A percentile compares a stretch with the other conserved stretches of the same genome.
phyloP scores from a whole-genome alignment of 2,797 vertebrate genomes.

The Choloepus didactylus region DNA sequence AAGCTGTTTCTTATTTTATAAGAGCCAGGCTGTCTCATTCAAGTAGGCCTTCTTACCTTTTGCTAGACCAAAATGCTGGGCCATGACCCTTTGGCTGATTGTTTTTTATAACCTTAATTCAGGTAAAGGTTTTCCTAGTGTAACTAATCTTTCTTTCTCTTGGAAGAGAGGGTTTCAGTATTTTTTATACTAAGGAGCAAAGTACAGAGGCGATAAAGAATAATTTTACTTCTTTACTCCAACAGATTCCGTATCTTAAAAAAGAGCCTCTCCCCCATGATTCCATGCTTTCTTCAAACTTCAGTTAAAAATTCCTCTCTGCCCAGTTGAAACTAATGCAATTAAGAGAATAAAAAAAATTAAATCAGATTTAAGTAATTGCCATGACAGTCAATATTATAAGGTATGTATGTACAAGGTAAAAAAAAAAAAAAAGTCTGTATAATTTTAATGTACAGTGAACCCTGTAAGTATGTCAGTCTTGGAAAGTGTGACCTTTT shows the following conservation, averaged over 20 bases:
- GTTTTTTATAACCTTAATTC: conserved; percentile 31
- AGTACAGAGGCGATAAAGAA: conserved; percentile 24
- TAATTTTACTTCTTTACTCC: neutral
- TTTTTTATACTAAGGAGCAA: neutral
- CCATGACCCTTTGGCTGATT: conserved; percentile 53
- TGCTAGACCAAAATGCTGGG: conserved; percentile 54
- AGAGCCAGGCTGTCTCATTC: conserved; percentile 61
- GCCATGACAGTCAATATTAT: neutral
- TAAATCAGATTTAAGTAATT: conserved; percentile 29
- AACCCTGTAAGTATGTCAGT: neutral
- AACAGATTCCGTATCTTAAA: neutral
- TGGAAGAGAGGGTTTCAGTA: neutral
- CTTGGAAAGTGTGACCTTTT: conserved; percentile 5
- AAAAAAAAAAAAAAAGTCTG: neutral
- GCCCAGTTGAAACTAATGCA: neutral
- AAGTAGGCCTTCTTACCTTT: conserved; percentile 73
- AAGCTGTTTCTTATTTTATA: conserved; percentile 79
- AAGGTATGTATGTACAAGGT: neutral
- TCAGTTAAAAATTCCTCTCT: conserved; percentile 15
- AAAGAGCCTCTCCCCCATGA: neutral
- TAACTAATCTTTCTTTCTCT: conserved; percentile 7
- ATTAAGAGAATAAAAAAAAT: neutral
- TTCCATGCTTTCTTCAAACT: neutral
- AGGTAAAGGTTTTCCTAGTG: conserved; percentile 62
- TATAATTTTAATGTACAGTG: neutral